Conservation (phyloP, 2,797 vertebrate species). For the Pseudochirops cupreus region DNA sequence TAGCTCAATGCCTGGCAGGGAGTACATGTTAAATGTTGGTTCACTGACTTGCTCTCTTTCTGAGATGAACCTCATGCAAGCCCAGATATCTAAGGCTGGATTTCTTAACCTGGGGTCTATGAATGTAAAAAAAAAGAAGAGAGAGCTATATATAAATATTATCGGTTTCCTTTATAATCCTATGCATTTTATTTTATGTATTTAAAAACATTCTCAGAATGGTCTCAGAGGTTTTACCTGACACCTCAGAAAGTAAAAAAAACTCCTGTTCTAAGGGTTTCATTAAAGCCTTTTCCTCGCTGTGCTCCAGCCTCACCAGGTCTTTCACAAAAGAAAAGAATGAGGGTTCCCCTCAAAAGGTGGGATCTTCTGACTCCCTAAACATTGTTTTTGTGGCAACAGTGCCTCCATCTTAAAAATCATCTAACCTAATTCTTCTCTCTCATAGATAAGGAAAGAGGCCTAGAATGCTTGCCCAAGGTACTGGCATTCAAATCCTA, state of each 20-base stretch:
- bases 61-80: neutral
- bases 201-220: neutral
- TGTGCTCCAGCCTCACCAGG: neutral
- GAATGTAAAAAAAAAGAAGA: neutral
- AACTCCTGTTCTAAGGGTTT: neutral
- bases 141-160: neutral
- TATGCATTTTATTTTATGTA: neutral
- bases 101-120: neutral
- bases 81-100: neutral
- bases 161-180: neutral
- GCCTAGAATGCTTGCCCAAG: neutral
- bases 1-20: neutral
- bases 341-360: neutral
- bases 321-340: neutral
- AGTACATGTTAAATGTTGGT: neutral
- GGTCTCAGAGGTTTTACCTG: neutral
- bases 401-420: neutral
- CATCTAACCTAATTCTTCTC: neutral
- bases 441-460: neutral
- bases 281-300: neutral
- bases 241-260: neutral
- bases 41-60: neutral
- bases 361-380: neutral
- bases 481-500: neutral
- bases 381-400: neutral